Evolutionary conservation across 2,888 invertebrate genomes (phyloP).

Genomic region (Mythimna impura): DNA sequence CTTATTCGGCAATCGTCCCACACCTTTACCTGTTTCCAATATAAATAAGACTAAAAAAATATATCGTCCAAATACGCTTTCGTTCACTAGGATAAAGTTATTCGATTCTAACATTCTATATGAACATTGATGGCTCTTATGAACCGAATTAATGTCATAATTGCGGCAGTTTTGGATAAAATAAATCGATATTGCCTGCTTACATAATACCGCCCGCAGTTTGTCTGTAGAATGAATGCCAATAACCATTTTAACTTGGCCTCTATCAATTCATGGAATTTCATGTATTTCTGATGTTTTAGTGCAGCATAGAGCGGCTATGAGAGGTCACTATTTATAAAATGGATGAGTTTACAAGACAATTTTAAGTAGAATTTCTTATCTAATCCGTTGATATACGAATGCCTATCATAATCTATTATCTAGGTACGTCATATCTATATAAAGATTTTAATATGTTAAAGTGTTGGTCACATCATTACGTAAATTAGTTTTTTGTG

Average conservation of each 20-base stretch:
- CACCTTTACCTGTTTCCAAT: slow-evolving; percentile 81
- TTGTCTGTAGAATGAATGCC: slow-evolving; percentile 75
- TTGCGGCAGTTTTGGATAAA: slow-evolving; percentile 87
- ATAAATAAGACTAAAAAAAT: slow-evolving; percentile 71
- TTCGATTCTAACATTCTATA: slow-evolving; percentile 84
- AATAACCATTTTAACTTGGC: slow-evolving; percentile 77
- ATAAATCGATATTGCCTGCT: slow-evolving; percentile 87
- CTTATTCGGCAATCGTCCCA: slow-evolving; percentile 82
- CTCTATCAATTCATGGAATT: slow-evolving; percentile 74
- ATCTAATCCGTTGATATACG: slow-evolving; percentile 79
- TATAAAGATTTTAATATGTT: slow-evolving; percentile 51
- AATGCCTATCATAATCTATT: slow-evolving; percentile 75
- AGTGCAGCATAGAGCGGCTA: slow-evolving; percentile 54
- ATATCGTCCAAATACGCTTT: slow-evolving; percentile 76
- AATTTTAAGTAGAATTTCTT: slow-evolving; percentile 76
- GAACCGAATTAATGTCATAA: slow-evolving; percentile 89
- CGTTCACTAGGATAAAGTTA: slow-evolving; percentile 84
- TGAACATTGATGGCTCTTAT: slow-evolving; percentile 86
- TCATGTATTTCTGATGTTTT: slow-evolving; percentile 63
- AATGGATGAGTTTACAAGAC: slow-evolving; percentile 79
- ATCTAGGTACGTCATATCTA: slow-evolving; percentile 65
- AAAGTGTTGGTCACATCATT: slow-evolving; percentile 63
- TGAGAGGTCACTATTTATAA: slow-evolving; percentile 68
- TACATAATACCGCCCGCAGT: slow-evolving; percentile 88
- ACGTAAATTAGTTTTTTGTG: slow-evolving; percentile 57